These are phyloP conservation scores for Apodemia duryi DNA, from an alignment of 2,888 invertebrate species.

Conservation along the genomic window DNA sequence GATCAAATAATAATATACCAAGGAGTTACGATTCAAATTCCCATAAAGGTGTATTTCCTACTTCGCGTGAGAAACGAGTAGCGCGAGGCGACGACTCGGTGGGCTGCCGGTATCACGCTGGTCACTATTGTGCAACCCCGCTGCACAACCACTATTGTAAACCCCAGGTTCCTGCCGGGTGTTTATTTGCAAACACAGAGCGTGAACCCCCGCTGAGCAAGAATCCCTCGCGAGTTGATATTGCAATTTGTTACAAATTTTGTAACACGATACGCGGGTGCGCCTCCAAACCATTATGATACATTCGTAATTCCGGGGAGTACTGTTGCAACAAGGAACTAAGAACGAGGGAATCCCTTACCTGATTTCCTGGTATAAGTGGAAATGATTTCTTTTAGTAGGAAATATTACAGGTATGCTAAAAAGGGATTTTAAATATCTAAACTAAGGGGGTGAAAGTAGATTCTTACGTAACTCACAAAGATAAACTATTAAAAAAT, in stretches of 20 bases:
- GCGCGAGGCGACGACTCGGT: slow-evolving; percentile 36
- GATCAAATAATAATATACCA: slow-evolving; percentile 30
- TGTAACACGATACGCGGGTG: slow-evolving; percentile 53
- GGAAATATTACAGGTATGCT: too few relatives aligned
- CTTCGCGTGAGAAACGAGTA: slow-evolving; percentile 60
- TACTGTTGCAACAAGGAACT: slow-evolving; percentile 1
- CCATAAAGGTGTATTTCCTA: slow-evolving; percentile 46
- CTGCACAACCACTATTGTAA: slow-evolving; percentile 38
- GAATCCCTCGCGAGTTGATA: slow-evolving; percentile 42
- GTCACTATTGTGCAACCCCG: slow-evolving; percentile 54
- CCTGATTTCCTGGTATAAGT: not conserved
- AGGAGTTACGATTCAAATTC: slow-evolving; percentile 35
- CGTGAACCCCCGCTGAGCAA: slow-evolving; percentile 51
- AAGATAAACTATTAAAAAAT: too few relatives aligned
- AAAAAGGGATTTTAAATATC: too few relatives aligned
- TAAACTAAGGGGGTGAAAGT: too few relatives aligned
- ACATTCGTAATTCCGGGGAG: slow-evolving; percentile 25
- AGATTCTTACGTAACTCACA: too few relatives aligned
- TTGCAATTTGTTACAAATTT: slow-evolving; percentile 63
- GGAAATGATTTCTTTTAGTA: too few relatives aligned
- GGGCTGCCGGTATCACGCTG: slow-evolving; percentile 54
- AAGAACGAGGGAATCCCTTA: not conserved
- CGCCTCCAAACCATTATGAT: slow-evolving; percentile 25
- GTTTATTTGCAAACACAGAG: slow-evolving; percentile 75
- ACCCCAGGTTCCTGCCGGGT: slow-evolving; percentile 57